Evolutionary conservation across 1,140 invertebrate species (phyloP).

Genomic region (Trichoplusia ni): DNA sequence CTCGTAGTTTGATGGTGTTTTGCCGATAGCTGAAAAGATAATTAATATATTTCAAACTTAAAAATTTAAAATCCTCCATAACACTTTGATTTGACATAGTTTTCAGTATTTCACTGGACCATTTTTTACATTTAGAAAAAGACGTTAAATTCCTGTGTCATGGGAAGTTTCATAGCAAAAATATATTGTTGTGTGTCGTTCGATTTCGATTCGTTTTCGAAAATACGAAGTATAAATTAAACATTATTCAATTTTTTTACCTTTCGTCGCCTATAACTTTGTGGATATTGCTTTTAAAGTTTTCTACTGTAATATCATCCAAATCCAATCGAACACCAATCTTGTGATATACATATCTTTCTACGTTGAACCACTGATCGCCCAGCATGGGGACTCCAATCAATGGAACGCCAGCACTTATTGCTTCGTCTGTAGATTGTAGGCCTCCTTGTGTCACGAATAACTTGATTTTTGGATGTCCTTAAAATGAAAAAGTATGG

Average conservation of each 20-base stretch:
- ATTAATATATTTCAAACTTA: neutral
- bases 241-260: conserved; percentile 6
- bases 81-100: neutral
- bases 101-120: neutral
- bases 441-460: conserved; percentile 74
- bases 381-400: conserved; percentile 66
- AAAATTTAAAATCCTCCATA: neutral
- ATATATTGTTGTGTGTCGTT: too few species aligned
- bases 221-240: too few species aligned
- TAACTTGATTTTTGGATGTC: conserved; percentile 50
- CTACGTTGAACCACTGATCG: conserved; percentile 61
- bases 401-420: conserved; percentile 82
- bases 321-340: conserved; percentile 51
- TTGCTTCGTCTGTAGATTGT: conserved; percentile 82
- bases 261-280: conserved; percentile 37
- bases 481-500: conserved; percentile 27
- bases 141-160: neutral
- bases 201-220: too few species aligned
- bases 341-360: conserved; percentile 47
- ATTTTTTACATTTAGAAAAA: neutral
- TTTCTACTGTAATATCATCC: conserved; percentile 41
- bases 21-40: conserved; percentile 43
- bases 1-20: conserved; percentile 34
- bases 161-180: neutral
- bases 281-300: conserved; percentile 45